Base-by-base conservation (phyloP, 2,113 vertebrate species). In the Propithecus coquereli region DNA sequence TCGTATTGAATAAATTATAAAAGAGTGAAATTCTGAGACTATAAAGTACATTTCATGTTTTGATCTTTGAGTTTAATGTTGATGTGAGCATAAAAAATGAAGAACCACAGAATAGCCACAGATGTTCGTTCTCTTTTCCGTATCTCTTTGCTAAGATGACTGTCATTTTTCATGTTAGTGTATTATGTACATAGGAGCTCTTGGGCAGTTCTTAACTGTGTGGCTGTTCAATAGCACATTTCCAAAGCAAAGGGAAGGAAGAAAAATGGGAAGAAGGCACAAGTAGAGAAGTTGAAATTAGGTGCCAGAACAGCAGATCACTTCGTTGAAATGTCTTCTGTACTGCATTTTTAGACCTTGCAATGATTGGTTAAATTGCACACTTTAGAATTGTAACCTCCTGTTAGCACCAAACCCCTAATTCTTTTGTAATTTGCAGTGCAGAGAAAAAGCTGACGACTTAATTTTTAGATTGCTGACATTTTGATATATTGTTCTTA, bases 381-480 rank as follows among this genome's bases (percentile, higher is more conserved):
- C 66, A 61, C 94, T 97, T 85, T 89, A 93, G 10, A 83, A 54
- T 18, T 4, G 2, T 9, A 16, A 97, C 97, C 94, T 95, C 97
- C 91, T 96, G 76, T 97, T 98, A 85, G 91, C 68, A 94, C 96
- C 97, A 96, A 43, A 1, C 96, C 74, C 85, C 54, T 47, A 85
- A 8, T 97, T 85, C 17, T 47, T 97, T 94, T 94, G 22, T 97
- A 98, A 97, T 98, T 96, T 96, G 93, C 79, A 93, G 85, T 96
- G 76, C 47, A 45, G 97, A 87, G 80, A 6, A 97, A 96, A 96
- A 94, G 92, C 88, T 96, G 96, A 96, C 97, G 97, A 90, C 87
- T 97, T 97, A 97, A 98, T 98, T 95, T 98, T 96, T 77, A 96
- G 95, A 95, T 96, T 57, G 96, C 88, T 97, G 95, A 93, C 81